These are phyloP conservation scores for Siniperca knerii DNA, from an alignment of 2,113 vertebrate species.

Conservation along the genomic window DNA sequence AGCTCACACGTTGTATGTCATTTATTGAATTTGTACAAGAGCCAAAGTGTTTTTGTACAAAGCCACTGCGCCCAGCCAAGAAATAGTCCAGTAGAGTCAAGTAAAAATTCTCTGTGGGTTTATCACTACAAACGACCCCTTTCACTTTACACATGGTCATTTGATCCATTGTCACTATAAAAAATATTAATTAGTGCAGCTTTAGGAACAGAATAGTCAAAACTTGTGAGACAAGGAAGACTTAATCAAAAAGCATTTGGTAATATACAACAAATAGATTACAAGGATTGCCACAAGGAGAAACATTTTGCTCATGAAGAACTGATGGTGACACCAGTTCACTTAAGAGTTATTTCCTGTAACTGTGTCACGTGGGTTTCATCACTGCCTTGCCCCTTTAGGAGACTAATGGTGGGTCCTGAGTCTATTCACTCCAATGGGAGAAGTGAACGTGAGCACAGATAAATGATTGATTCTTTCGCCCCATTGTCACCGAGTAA, in stretches of 20 bases:
- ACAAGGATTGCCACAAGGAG: neutral
- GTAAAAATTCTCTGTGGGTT: neutral
- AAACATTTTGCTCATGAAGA: neutral
- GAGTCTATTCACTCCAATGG: too few relatives aligned
- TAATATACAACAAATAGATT: neutral
- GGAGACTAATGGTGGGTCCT: too few relatives aligned
- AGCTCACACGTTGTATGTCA: neutral
- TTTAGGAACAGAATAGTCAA: neutral
- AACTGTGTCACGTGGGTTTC: too few relatives aligned
- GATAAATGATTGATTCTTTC: too few relatives aligned
- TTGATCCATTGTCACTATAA: neutral
- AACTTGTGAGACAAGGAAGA: neutral
- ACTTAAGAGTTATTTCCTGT: too few relatives aligned
- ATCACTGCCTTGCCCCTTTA: too few relatives aligned
- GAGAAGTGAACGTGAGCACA: too few relatives aligned
- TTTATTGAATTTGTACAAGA: neutral
- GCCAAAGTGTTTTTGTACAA: neutral
- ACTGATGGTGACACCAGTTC: neutral
- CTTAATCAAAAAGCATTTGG: neutral
- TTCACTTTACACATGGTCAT: neutral
- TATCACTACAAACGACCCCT: neutral
- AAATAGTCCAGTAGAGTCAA: neutral
- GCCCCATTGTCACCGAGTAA: too few relatives aligned
- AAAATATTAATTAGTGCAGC: neutral
- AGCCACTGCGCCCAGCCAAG: too few relatives aligned